These are phyloP conservation scores for Karalla daura DNA, from an alignment of 2,797 vertebrate species.

Conservation along the genomic window DNA sequence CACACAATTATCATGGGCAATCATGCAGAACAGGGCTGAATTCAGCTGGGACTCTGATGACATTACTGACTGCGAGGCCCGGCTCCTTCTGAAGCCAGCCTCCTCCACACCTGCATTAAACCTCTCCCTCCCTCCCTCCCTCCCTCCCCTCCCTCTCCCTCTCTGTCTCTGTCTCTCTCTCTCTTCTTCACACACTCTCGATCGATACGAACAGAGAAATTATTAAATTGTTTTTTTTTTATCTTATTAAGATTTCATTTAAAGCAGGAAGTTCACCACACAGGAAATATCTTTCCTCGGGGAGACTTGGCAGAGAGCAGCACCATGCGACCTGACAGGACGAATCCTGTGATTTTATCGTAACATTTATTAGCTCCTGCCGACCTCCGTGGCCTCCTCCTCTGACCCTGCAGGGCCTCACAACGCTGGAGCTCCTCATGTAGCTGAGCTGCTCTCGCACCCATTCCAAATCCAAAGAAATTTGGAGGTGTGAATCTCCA, in stretches of 20 bases:
- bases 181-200: slow-evolving; percentile 10
- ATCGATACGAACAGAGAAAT: slow-evolving; percentile 45
- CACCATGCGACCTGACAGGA: slow-evolving; percentile 40
- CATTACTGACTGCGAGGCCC: slow-evolving; percentile 92
- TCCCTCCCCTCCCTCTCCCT: slow-evolving; percentile 6
- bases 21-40: slow-evolving; percentile 99
- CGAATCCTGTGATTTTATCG: slow-evolving; percentile 61
- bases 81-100: slow-evolving; percentile 89
- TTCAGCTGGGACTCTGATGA: slow-evolving; percentile 99
- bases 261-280: slow-evolving; percentile 63
- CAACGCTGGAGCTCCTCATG: neutral
- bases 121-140: slow-evolving; percentile 5
- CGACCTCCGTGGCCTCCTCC: slow-evolving; percentile 28
- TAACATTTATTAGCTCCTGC: slow-evolving; percentile 38
- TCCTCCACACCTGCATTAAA: slow-evolving; percentile 64
- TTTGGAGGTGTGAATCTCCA: slow-evolving; percentile 58
- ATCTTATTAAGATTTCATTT: slow-evolving; percentile 73
- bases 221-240: slow-evolving; percentile 55
- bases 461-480: slow-evolving; percentile 37
- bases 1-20: slow-evolving; percentile 99
- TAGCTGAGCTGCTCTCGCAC: neutral
- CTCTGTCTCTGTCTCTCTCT: slow-evolving; percentile 1
- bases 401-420: slow-evolving; percentile 32
- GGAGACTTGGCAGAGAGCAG: slow-evolving; percentile 39
- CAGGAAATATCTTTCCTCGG: slow-evolving; percentile 44